Evolutionary conservation across 2,888 invertebrate genomes (phyloP).

Genomic region (Nudaria mundana): DNA sequence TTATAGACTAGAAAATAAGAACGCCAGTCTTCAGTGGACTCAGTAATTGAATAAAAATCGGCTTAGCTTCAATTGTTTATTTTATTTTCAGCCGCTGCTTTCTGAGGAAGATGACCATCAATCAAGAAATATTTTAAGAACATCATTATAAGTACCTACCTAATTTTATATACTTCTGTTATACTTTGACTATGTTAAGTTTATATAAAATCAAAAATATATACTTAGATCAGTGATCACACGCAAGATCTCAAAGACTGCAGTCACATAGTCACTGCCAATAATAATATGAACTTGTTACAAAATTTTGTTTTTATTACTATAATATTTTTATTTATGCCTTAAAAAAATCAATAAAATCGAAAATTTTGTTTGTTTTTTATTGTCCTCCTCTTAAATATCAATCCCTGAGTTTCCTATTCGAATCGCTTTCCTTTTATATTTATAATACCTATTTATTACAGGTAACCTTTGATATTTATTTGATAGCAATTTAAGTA

Average conservation of each 20-base stretch:
- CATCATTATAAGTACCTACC: constrained; percentile 48
- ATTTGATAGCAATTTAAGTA: too few relatives aligned
- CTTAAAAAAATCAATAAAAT: constrained; percentile 70
- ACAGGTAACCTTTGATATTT: too few relatives aligned
- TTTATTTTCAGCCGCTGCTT: constrained; percentile 75
- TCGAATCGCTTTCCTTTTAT: too few relatives aligned
- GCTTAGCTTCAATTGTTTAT: too few relatives aligned
- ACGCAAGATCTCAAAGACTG: constrained; percentile 67
- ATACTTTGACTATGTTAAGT: constrained; percentile 69
- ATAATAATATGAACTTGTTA: constrained; percentile 63
- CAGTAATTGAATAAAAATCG: too few relatives aligned
- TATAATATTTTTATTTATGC: constrained; percentile 71
- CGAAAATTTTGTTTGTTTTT: constrained; percentile 38
- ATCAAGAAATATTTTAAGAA: constrained; percentile 51
- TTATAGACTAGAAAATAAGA: too few relatives aligned
- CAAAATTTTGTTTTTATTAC: constrained; percentile 67
- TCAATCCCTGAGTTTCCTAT: neutral
- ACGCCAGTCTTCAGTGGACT: too few relatives aligned
- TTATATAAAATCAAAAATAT: constrained; percentile 34
- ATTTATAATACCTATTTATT: too few relatives aligned
- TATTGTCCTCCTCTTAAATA: constrained; percentile 3
- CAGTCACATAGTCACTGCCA: constrained; percentile 77
- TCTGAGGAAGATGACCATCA: constrained; percentile 64
- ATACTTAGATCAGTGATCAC: constrained; percentile 38
- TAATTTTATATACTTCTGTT: constrained; percentile 56